Evolutionary conservation across 2,888 invertebrate species (phyloP).

Genomic region (Actias luna): DNA sequence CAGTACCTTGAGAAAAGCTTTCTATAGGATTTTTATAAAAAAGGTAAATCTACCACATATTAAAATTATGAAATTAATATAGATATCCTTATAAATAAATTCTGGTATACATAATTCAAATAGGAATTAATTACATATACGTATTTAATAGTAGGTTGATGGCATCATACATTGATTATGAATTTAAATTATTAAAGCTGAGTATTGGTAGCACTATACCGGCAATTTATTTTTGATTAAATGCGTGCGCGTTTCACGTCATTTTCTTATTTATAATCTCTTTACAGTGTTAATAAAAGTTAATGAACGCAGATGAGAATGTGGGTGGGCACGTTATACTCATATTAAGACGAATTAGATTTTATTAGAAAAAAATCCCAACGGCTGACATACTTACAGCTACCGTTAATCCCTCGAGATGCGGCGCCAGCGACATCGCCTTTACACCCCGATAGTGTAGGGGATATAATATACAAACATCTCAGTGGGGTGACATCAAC

Average conservation of each 20-base stretch:
- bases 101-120: background rate
- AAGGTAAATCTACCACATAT: background rate
- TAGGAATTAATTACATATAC: background rate
- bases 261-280: background rate
- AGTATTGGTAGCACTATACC: background rate
- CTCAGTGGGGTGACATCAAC: background rate
- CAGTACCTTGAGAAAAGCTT: too few relatives aligned
- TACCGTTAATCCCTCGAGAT: slow-evolving; percentile 35
- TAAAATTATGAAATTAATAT: background rate
- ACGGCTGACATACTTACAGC: slow-evolving; percentile 22
- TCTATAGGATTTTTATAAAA: too few relatives aligned
- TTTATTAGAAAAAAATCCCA: slow-evolving; percentile 20
- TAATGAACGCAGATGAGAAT: background rate
- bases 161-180: background rate
- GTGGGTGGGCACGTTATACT: background rate
- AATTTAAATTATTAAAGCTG: background rate
- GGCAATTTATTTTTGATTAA: background rate
- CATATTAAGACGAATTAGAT: background rate
- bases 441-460: slow-evolving; percentile 46
- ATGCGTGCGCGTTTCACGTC: background rate
- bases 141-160: background rate
- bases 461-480: slow-evolving; percentile 47
- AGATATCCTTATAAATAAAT: background rate
- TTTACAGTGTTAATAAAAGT: background rate
- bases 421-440: slow-evolving; percentile 48